Evolutionary conservation across 2,113 vertebrate genomes (phyloP), one percentile per base, ranked within the genome.

Genomic region (Nothoprocta perdicaria): DNA sequence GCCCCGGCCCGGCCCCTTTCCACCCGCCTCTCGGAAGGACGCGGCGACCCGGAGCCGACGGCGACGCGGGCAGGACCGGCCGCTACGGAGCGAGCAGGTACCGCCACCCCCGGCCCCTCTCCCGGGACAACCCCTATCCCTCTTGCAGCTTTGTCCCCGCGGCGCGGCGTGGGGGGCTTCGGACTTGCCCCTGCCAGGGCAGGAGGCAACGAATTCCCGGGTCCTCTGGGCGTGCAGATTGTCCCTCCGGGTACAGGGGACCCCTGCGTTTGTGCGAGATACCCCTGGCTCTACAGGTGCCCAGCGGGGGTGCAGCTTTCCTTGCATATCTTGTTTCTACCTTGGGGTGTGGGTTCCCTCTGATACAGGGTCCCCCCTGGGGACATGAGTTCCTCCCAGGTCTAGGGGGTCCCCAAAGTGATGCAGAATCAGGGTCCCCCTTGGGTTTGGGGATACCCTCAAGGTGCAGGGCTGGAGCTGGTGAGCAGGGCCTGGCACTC

Each of bases 21-120:
- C 31, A 15, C 76, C 55, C 63, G 11, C 61, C 40, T 43, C 41
- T 1, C 48, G 31, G 10, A 80, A 80, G 65, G 80, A 80, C 19
- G 63, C 53, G 40, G 33, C 17, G 62, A 83, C 63, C n/a, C 18
- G 73, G 77, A 90, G 60, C 50, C 43, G 23, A 61, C 80, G 60
- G 79, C 12, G 85, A 65, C 13, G 14, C 45, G n/a, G 67, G 75
- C 79, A 63, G 72, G 73, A 33, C 15, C 50, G 61, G 43, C 74
- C 38, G n/a, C 52, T 5, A 55, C 24, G 68, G 65, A 82, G 63
- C 10, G 48, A 89, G 35, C 90, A 95, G 91, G 93, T 93, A 95
- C 77, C 15, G 26, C 48, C 76, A 14, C 35, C 3, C 23, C 9
- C 17, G 35, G 35, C n/a, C 8, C n/a, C 61, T 0, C 22, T 1